phyloP scores from a whole-genome alignment of 1,140 invertebrate species.

The Papilio glaucus region DNA sequence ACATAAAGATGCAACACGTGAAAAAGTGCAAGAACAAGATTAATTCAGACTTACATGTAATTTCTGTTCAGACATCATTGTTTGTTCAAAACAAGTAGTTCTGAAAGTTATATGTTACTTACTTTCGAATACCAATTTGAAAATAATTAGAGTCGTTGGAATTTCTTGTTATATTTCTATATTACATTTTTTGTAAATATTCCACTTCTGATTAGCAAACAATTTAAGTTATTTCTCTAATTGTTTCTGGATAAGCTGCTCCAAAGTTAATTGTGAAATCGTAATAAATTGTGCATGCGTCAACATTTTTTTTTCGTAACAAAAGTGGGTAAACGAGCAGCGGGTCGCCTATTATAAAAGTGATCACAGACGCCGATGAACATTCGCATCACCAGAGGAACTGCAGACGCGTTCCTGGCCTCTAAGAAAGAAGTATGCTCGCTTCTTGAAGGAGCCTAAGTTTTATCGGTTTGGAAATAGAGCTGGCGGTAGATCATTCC shows the following conservation, averaged over 20 bases:
- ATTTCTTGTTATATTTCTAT: neutral
- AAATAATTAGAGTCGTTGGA: neutral
- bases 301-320: too few species aligned
- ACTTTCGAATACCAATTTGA: neutral
- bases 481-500: too few species aligned
- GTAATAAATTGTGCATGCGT: neutral
- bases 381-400: too few species aligned
- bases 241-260: neutral
- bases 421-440: too few species aligned
- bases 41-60: neutral
- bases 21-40: neutral
- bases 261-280: neutral
- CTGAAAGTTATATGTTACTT: neutral
- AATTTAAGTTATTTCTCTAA: slow-evolving; percentile 9
- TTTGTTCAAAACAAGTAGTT: neutral
- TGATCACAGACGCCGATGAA: too few species aligned
- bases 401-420: too few species aligned
- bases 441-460: too few species aligned
- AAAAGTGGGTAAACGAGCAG: too few species aligned
- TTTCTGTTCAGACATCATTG: neutral
- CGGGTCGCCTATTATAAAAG: too few species aligned
- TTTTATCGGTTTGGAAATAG: too few species aligned
- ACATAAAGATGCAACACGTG: neutral
- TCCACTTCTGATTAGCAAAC: slow-evolving; percentile 15
- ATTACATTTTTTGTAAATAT: neutral